phyloP scores from a whole-genome alignment of 2,888 invertebrate genomes.

The Epirrita christyi region DNA sequence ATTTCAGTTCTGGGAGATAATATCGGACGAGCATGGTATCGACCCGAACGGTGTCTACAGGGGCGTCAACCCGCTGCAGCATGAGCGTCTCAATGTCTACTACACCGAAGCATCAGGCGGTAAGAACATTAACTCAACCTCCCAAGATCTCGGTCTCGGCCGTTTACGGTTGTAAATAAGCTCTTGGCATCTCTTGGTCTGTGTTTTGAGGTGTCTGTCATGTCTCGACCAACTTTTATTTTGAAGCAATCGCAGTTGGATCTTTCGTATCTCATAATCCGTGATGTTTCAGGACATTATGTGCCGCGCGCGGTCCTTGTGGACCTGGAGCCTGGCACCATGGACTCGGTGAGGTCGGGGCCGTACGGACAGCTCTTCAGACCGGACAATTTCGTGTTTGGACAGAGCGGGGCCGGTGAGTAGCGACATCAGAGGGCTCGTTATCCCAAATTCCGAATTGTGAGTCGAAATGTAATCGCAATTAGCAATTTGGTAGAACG shows the following conservation, averaged over 20 bases:
- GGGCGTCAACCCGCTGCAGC: slow-evolving; percentile 90
- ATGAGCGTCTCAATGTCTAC: slow-evolving; percentile 92
- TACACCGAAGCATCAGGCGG: slow-evolving; percentile 89
- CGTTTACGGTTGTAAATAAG: too few species aligned
- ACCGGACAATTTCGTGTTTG: slow-evolving; percentile 95
- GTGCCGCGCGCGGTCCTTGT: slow-evolving; percentile 94
- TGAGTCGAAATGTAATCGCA: too few species aligned
- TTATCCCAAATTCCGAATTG: too few species aligned
- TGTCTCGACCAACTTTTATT: too few species aligned
- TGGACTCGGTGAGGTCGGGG: slow-evolving; percentile 93
- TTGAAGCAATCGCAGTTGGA: too few species aligned
- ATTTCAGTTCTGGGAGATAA: slow-evolving; percentile 90
- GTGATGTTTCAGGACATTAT: slow-evolving; percentile 84
- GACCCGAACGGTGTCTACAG: slow-evolving; percentile 89
- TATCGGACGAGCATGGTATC: slow-evolving; percentile 92
- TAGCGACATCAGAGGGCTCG: slow-evolving; percentile 2
- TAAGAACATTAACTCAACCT: too few species aligned
- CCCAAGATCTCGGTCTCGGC: too few species aligned
- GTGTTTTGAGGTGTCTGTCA: too few species aligned
- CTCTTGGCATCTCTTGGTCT: too few species aligned
- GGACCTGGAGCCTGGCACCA: slow-evolving; percentile 95
- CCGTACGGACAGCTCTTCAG: slow-evolving; percentile 93
- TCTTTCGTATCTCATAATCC: too few species aligned
- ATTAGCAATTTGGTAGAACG: too few species aligned
- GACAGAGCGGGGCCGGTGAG: slow-evolving; percentile 90